phyloP scores from a whole-genome alignment of 2,888 invertebrate genomes.

The Rugalucina vietnamica region DNA sequence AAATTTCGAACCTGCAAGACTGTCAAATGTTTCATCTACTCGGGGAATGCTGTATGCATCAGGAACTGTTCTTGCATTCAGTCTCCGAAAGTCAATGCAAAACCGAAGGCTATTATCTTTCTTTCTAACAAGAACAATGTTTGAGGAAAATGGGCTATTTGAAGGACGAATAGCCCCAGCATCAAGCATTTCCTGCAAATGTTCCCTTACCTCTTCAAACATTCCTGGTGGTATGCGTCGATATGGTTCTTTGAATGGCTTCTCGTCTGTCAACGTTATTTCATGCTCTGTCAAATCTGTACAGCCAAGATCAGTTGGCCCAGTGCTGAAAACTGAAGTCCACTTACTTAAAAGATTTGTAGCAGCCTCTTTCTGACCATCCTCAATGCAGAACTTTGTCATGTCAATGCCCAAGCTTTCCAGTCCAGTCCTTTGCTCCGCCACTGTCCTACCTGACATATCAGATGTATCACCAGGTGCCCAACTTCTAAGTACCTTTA shows the following conservation, averaged over 20 bases:
- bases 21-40: conserved; percentile 30
- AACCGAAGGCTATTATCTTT: conserved; percentile 25
- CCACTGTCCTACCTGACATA: background rate
- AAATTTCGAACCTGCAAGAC: conserved; percentile 17
- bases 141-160: conserved; percentile 29
- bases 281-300: conserved; percentile 23
- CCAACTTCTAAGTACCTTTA: background rate
- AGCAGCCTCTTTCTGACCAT: background rate
- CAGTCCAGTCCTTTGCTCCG: background rate
- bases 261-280: conserved; percentile 11
- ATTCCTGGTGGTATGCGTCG: conserved; percentile 15
- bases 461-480: background rate
- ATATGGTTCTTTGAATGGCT: conserved; percentile 20
- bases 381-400: background rate
- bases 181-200: conserved; percentile 34
- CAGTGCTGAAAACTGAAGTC: background rate
- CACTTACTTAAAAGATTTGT: background rate
- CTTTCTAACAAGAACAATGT: conserved; percentile 35
- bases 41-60: conserved; percentile 30
- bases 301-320: conserved; percentile 1
- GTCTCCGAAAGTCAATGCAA: conserved; percentile 30
- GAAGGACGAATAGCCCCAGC: conserved; percentile 14
- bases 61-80: conserved; percentile 24
- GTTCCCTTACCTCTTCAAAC: conserved; percentile 26
- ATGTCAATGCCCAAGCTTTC: background rate